phyloP scores from a whole-genome alignment of 2,888 invertebrate species.

The Bugulina stolonifera region DNA sequence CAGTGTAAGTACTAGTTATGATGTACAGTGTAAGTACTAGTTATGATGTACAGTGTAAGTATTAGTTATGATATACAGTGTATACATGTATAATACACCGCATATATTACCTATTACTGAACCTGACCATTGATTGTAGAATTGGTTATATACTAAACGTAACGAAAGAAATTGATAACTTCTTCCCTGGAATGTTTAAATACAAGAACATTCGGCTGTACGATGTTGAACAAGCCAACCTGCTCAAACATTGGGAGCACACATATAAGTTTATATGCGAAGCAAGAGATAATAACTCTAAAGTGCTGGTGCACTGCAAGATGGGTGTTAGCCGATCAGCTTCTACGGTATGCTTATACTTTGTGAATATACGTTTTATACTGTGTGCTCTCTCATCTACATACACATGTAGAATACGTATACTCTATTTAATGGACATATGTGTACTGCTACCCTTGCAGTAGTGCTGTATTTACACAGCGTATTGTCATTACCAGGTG shows the following conservation, averaged over 20 bases:
- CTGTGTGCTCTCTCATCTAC: too few relatives aligned
- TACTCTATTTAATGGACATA: too few relatives aligned
- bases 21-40: too few relatives aligned
- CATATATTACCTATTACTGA: not conserved
- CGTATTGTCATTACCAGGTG: constrained; percentile 34
- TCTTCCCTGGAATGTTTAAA: constrained; percentile 93
- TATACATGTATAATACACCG: not conserved
- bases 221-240: constrained; percentile 92
- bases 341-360: constrained; percentile 68
- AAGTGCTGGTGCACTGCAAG: constrained; percentile 86
- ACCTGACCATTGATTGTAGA: constrained; percentile 57
- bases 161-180: constrained; percentile 97
- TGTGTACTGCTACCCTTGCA: too few relatives aligned
- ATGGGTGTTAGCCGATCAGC: constrained; percentile 98
- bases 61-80: not conserved
- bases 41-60: too few relatives aligned
- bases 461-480: too few relatives aligned
- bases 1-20: too few relatives aligned
- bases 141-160: constrained; percentile 95
- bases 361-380: too few relatives aligned
- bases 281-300: constrained; percentile 57
- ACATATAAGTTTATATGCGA: constrained; percentile 93
- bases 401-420: too few relatives aligned
- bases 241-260: constrained; percentile 94
- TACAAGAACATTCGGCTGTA: constrained; percentile 93